These are phyloP conservation scores for Euclidia mi DNA, from an alignment of 2,888 invertebrate genomes.

Conservation along the genomic window DNA sequence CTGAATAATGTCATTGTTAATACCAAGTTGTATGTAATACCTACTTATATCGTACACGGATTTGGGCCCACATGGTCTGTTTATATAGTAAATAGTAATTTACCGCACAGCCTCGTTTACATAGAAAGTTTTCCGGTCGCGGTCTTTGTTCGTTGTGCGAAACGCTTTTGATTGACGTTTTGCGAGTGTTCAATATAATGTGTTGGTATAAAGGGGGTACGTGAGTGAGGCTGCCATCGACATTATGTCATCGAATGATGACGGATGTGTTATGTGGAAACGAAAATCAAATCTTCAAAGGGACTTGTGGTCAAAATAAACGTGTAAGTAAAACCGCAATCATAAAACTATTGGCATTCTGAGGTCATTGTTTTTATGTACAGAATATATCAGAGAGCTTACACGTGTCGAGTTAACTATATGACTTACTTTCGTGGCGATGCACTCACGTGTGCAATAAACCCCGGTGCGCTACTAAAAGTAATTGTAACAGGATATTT, in stretches of 20 bases:
- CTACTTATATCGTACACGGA: conserved; percentile 7
- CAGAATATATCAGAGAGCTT: too few species aligned
- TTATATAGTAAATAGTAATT: conserved; percentile 25
- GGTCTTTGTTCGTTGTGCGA: conserved; percentile 8
- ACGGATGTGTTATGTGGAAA: too few species aligned
- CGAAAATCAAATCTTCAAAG: too few species aligned
- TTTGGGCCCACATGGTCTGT: conserved; percentile 22
- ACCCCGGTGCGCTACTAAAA: conserved; percentile 50
- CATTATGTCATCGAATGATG: too few species aligned
- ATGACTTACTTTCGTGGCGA: not conserved
- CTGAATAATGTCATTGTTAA: conserved; percentile 47
- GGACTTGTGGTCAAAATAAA: too few species aligned
- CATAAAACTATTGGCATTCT: too few species aligned
- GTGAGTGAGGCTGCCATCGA: too few species aligned
- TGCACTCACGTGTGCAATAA: conserved; percentile 18
- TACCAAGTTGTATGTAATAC: conserved; percentile 19
- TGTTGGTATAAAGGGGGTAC: too few species aligned
- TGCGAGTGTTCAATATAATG: not conserved
- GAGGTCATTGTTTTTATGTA: too few species aligned
- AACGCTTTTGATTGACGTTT: conserved; percentile 11
- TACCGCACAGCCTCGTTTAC: conserved; percentile 25
- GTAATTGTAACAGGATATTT: conserved; percentile 59
- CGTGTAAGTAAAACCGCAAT: too few species aligned
- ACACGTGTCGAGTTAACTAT: not conserved
- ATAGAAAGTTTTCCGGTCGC: conserved; percentile 37